Evolutionary conservation across 1,140 invertebrate genomes (phyloP), one percentile per base, ranked within the genome.

Genomic region (Drosophila tristis): DNA sequence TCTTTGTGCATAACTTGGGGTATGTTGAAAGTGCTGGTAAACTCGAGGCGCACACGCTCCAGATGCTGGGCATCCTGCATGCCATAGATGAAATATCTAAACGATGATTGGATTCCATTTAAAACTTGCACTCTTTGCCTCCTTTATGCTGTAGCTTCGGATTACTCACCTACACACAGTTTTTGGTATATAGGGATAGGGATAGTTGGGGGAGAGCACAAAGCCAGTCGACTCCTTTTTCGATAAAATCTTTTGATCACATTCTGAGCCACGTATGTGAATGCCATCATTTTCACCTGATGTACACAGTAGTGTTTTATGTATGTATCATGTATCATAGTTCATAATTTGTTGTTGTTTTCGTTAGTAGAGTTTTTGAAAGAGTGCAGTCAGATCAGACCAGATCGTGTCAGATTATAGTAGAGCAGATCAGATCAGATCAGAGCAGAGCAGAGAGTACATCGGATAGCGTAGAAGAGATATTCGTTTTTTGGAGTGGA

Each of bases 241-340:
- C 93, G 97, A 98, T 80, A 99, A 94, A 90, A 99, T 98, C 93
- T 98, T 97, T 93, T 98, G 98, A 93, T 99, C 98, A 94, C 98
- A 99, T 93, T 99, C 98, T 78, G 97, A 97, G 78, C 98, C 98
- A 86, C 96, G 94, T 92, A 98, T 98, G 93, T 98, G 97, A 93
- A 97, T 96, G 71, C 97, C 97, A 85, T 96, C 96, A 92, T 96
- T 95, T 94, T 96, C 86, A 79, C 91, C 91, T 92, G 86, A 79
- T 81, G 60, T 58, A 59, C 53, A 57, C 62, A 58, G 64, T 57
- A 51, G 20, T 20, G 2, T 1, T 60, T 66, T 20, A 51, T 64
- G 16, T 31, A 8, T 29, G 8, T 9, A 31, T 31, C 2, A 31
- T 31, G 31, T 31, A 31, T 31, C 31, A 31, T 9, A 31, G 9